Percentiles rank a stretch among this genome's conserved stretches.
Evolutionary conservation across 2,888 invertebrate species (phyloP).

Genomic region (Tribolium freemani): DNA sequence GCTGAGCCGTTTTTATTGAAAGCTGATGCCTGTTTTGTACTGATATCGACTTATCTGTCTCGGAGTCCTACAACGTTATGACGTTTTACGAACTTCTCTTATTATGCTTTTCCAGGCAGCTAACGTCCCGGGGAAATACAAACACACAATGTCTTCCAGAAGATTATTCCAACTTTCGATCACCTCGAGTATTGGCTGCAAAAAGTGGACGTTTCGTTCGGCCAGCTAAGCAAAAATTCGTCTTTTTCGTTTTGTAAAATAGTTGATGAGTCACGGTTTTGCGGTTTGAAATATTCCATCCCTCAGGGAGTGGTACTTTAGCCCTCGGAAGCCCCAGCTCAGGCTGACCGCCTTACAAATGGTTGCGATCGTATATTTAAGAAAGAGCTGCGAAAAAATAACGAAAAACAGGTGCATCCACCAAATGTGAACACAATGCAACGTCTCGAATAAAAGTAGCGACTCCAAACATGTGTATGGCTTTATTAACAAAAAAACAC

Average conservation of each 20-base stretch:
- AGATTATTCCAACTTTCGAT: slow-evolving; percentile 25
- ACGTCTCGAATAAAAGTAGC: slow-evolving; percentile 6
- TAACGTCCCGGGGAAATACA: slow-evolving; percentile 23
- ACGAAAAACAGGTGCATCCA: too few relatives aligned
- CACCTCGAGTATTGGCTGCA: neutral
- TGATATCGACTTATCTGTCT: slow-evolving; percentile 51
- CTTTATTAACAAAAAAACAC: slow-evolving; percentile 3
- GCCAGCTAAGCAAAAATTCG: neutral
- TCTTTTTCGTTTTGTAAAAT: slow-evolving; percentile 18
- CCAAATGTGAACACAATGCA: too few relatives aligned
- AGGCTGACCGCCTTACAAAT: slow-evolving; percentile 40
- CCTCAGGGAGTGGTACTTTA: slow-evolving; percentile 31
- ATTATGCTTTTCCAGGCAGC: slow-evolving; percentile 38
- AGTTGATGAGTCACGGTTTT: slow-evolving; percentile 25
- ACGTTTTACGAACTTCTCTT: slow-evolving; percentile 41
- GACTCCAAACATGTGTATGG: neutral
- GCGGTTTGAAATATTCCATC: slow-evolving; percentile 17
- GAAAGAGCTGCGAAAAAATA: slow-evolving; percentile 19
- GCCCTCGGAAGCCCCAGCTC: slow-evolving; percentile 26
- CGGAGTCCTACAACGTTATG: slow-evolving; percentile 42
- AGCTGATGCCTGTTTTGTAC: slow-evolving; percentile 47
- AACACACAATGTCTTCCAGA: slow-evolving; percentile 16
- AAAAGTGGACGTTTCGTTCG: neutral
- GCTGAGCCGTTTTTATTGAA: slow-evolving; percentile 43
- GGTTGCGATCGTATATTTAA: slow-evolving; percentile 32